phyloP scores from a whole-genome alignment of 1,140 invertebrate species.

The Sesamia nonagrioides region DNA sequence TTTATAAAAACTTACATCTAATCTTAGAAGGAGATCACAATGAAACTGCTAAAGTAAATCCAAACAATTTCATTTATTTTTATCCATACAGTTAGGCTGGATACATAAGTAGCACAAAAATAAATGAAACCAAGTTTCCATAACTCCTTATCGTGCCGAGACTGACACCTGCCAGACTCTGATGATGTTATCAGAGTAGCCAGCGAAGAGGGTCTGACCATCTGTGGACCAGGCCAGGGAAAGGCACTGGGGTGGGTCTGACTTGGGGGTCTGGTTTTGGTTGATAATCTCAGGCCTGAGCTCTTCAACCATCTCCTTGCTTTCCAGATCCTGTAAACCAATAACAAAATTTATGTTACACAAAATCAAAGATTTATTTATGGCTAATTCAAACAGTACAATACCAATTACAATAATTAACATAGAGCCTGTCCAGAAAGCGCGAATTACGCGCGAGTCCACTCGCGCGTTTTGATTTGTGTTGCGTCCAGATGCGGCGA shows the following conservation, averaged over 20 bases:
- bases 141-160: conserved; percentile 89
- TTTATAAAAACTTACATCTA: conserved; percentile 46
- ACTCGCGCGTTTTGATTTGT: no score
- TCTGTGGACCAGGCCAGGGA: conserved; percentile 99
- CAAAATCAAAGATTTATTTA: no score
- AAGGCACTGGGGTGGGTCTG: conserved; percentile 97
- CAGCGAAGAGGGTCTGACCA: conserved; percentile 99
- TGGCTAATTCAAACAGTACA: no score
- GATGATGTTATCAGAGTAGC: conserved; percentile 99
- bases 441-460: no score
- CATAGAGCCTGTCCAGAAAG: no score
- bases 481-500: no score
- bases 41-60: conserved; percentile 68
- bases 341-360: conserved; percentile 47
- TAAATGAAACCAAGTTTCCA: conserved; percentile 79
- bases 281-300: conserved; percentile 97
- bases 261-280: conserved; percentile 91
- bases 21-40: conserved; percentile 72
- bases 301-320: conserved; percentile 99
- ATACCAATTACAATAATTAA: no score
- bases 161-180: conserved; percentile 99
- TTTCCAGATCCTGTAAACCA: conserved; percentile 96
- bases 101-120: conserved; percentile 74
- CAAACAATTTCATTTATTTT: conserved; percentile 84
- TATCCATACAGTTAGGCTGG: conserved; percentile 67